Conservation (phyloP, 2,113 vertebrate genomes). For the Barnardius zonarius region DNA sequence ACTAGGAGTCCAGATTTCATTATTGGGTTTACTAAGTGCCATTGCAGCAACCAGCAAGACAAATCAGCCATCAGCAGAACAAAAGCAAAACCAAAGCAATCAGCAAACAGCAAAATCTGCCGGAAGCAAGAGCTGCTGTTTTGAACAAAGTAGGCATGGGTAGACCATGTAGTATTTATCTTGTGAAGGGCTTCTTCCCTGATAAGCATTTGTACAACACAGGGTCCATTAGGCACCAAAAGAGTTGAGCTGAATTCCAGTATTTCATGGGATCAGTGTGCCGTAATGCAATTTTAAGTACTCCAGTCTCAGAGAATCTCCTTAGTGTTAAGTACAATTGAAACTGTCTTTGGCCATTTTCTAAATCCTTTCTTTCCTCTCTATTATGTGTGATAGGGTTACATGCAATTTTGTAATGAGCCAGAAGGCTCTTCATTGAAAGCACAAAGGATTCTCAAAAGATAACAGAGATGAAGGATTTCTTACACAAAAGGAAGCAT, state of each 20-base stretch:
- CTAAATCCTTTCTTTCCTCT: neutral
- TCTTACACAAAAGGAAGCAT: neutral
- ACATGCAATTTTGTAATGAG: neutral
- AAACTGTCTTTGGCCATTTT: neutral
- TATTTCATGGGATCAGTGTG: neutral
- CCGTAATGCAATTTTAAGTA: neutral
- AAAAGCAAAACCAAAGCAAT: too few relatives aligned
- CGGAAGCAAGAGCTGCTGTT: neutral
- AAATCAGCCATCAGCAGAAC: neutral
- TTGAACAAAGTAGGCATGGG: neutral
- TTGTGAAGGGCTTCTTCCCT: neutral
- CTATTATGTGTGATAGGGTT: neutral
- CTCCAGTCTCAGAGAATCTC: neutral
- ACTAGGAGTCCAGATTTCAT: neutral
- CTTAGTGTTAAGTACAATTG: neutral
- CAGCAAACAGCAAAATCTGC: neutral
- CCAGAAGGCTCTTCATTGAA: neutral
- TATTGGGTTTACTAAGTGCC: neutral
- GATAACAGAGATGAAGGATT: neutral
- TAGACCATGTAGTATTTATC: neutral
- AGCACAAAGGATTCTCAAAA: neutral
- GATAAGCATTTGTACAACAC: neutral
- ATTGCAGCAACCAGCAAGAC: neutral
- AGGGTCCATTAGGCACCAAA: neutral
- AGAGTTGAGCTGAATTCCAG: neutral